Conservation (phyloP, 1,140 invertebrate species). For the Varroa destructor region DNA sequence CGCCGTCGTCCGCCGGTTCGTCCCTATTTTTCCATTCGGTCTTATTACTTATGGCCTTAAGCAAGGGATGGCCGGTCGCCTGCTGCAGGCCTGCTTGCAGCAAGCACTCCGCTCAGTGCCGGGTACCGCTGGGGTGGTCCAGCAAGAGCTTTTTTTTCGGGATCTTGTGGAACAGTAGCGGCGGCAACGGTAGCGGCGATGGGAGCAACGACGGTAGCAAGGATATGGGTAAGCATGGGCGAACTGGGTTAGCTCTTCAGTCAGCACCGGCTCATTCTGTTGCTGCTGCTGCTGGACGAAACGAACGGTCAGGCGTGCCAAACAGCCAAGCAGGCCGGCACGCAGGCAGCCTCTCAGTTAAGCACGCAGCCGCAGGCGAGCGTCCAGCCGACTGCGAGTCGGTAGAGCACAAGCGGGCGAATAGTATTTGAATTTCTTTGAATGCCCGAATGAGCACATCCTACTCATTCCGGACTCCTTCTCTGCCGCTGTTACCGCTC, state of each 20-base stretch:
- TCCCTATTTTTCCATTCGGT: slow-evolving; percentile 8
- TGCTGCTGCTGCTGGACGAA: too few relatives aligned
- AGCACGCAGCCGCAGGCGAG: not conserved
- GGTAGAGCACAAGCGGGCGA: not conserved
- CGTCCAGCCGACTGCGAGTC: slow-evolving; percentile 1
- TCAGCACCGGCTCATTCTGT: too few relatives aligned
- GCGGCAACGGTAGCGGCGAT: not conserved
- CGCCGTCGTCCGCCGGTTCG: slow-evolving; percentile 4
- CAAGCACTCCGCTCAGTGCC: not conserved
- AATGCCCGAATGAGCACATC: slow-evolving; percentile 25
- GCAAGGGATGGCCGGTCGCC: not conserved
- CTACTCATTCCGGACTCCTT: too few relatives aligned
- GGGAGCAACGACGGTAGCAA: not conserved
- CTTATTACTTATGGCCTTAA: slow-evolving; percentile 28
- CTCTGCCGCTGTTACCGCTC: too few relatives aligned
- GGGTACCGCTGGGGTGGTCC: not conserved
- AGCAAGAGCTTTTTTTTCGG: not conserved
- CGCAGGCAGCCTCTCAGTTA: not conserved
- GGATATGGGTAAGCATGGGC: too few relatives aligned
- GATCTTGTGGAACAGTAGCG: not conserved
- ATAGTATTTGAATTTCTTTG: slow-evolving; percentile 27
- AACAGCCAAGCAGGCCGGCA: not conserved
- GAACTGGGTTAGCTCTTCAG: too few relatives aligned
- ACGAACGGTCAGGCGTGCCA: not conserved
- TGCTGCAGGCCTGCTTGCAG: not conserved